Conservation (phyloP, 2,888 invertebrate genomes). For the Conops quadrifasciatus region DNA sequence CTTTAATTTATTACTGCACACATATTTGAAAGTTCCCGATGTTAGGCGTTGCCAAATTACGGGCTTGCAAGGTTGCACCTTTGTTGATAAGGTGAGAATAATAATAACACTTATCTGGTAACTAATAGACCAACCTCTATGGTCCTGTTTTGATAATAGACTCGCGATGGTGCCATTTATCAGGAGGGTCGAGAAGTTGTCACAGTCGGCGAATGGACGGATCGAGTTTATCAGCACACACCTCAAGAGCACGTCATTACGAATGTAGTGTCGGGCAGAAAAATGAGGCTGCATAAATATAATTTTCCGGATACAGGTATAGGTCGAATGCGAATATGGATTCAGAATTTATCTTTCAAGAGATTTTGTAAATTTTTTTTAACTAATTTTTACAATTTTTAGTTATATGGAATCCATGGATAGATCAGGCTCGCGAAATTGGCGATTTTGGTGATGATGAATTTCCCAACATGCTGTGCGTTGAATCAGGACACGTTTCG, state of each 20-base stretch:
- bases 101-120: not conserved
- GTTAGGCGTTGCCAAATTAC: constrained; percentile 91
- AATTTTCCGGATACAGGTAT: constrained; percentile 92
- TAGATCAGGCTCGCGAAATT: constrained; percentile 90
- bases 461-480: constrained; percentile 95
- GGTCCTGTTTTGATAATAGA: constrained; percentile 66
- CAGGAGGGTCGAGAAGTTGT: constrained; percentile 92
- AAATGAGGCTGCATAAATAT: constrained; percentile 92
- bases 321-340: not conserved
- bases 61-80: constrained; percentile 89
- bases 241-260: constrained; percentile 92
- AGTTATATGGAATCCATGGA: constrained; percentile 98
- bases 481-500: constrained; percentile 91
- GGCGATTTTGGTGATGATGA: constrained; percentile 96
- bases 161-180: constrained; percentile 84
- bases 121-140: not conserved
- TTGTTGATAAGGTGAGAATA: constrained; percentile 80
- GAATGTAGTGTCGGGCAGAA: constrained; percentile 89
- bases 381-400: constrained; percentile 23
- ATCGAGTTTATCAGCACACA: constrained; percentile 92
- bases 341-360: not conserved
- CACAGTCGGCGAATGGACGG: constrained; percentile 90
- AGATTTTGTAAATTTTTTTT: not conserved
- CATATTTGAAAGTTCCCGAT: constrained; percentile 95
- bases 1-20: constrained; percentile 92